Conservation (phyloP, 2,888 invertebrate genomes). For the Acrobasis repandana region DNA sequence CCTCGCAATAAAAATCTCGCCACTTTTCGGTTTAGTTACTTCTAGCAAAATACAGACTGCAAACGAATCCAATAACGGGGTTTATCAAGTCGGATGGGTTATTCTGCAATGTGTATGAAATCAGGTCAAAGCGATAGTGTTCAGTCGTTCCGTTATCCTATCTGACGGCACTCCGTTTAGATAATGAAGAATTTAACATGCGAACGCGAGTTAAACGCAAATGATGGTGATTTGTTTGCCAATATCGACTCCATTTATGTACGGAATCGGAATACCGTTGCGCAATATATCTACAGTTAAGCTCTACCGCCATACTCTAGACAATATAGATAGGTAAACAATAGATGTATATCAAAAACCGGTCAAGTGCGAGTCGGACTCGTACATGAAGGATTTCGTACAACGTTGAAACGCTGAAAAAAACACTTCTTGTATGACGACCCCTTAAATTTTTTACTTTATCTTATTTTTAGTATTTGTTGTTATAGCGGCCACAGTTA, state of each 20-base stretch:
- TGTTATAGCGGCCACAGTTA: too few species aligned
- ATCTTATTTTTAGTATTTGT: too few species aligned
- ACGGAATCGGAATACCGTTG: background rate
- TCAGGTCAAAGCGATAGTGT: slow-evolving; percentile 2
- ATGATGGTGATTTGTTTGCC: background rate
- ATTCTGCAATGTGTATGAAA: slow-evolving; percentile 1
- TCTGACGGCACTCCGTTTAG: background rate
- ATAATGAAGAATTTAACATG: slow-evolving; percentile 13
- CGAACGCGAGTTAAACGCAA: background rate
- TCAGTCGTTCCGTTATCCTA: slow-evolving; percentile 8
- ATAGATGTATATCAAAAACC: too few species aligned
- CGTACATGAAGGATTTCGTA: too few species aligned
- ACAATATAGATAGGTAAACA: too few species aligned
- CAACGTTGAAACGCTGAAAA: too few species aligned
- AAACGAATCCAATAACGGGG: background rate
- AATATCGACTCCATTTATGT: background rate
- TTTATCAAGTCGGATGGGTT: background rate
- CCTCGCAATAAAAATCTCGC: too few species aligned
- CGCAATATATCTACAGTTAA: background rate
- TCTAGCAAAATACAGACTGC: background rate
- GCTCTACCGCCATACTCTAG: background rate
- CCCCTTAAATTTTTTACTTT: too few species aligned
- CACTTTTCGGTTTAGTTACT: too few species aligned
- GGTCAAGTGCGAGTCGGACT: too few species aligned
- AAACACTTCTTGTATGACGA: too few species aligned